Base-by-base conservation (phyloP, 2,797 vertebrate species). In the Pempheris klunzingeri region DNA sequence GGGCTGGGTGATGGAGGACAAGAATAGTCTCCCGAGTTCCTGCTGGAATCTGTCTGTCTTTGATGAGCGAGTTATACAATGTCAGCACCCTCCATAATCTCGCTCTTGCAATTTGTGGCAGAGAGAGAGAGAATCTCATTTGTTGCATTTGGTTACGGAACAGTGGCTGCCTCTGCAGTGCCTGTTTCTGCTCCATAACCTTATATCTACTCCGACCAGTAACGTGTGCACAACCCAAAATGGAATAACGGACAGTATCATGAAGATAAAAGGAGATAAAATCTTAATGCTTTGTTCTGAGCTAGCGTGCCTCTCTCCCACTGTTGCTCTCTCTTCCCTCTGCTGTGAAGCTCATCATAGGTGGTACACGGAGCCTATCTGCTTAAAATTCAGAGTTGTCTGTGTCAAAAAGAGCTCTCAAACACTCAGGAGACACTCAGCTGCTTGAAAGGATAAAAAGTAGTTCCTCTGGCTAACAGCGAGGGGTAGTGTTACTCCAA, bases 61-160 rank as follows among this genome's bases (percentile, higher is more conserved):
- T 90, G 85, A 90, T 89, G 84, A 89, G 81, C 55, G 49, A 81
- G 82, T 91, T 87, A 82, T 43, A 78, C 74, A 84, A 87, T 83
- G 78, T 87, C 91, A 85, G 76, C 74, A 47, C 49, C 68, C 53
- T 28, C 22, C 13, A 81, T 88, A 69, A 88, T 88, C 77, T 80
- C 1, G 5, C 74, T 80, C 34, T 67, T 24, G 64, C 59, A 78
- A 78, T 82, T 85, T 78, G 70, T 52, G 53, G 63, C 58, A 57
- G 74, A 49, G 41, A 58, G 43, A 70, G 50, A 53, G 69, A 69
- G 44, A 80, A 74, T 85, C 75, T 82, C 70, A 77, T 91, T 91
- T 80, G 75, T 85, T 86, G 61, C 80, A 70, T 88, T 84, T 88
- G 80, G 71, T 90, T 84, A 80, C 13, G 12, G 78, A 76, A 44